phyloP scores from a whole-genome alignment of 2,797 vertebrate species.

The Myotis pilosus region DNA sequence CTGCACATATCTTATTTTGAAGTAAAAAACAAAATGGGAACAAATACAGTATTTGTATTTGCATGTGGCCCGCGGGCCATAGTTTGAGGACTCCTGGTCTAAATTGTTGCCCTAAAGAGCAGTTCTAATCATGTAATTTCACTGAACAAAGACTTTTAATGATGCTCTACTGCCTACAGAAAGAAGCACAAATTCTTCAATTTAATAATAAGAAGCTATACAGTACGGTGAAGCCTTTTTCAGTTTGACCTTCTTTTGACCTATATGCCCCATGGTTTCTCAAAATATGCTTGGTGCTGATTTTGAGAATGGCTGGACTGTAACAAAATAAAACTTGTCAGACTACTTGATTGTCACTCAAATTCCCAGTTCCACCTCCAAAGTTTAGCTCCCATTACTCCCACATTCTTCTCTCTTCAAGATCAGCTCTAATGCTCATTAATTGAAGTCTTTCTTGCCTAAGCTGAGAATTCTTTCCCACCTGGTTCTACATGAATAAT shows the following conservation, averaged over 20 bases:
- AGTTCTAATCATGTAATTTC: not conserved
- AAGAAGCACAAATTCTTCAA: not conserved
- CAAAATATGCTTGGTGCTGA: not conserved
- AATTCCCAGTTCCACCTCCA: not conserved
- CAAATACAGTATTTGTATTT: too few relatives aligned
- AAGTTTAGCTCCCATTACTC: not conserved
- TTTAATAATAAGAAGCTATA: not conserved
- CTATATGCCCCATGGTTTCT: not conserved
- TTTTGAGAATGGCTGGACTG: not conserved
- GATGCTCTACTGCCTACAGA: not conserved
- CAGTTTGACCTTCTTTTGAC: constrained; percentile 31
- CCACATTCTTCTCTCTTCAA: not conserved
- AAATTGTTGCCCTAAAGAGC: not conserved
- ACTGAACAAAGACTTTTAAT: not conserved
- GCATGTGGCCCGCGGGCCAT: too few relatives aligned
- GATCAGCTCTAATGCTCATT: not conserved
- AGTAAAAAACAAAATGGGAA: too few relatives aligned
- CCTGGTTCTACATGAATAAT: not conserved
- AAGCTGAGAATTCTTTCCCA: not conserved
- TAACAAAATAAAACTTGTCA: not conserved
- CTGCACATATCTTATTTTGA: too few relatives aligned
- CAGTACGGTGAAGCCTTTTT: not conserved
- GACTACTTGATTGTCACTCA: not conserved
- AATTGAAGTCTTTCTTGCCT: not conserved
- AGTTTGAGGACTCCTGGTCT: not conserved